These are phyloP conservation scores for Micromesistius poutassou DNA, from an alignment of 2,797 vertebrate species.

Conservation along the genomic window DNA sequence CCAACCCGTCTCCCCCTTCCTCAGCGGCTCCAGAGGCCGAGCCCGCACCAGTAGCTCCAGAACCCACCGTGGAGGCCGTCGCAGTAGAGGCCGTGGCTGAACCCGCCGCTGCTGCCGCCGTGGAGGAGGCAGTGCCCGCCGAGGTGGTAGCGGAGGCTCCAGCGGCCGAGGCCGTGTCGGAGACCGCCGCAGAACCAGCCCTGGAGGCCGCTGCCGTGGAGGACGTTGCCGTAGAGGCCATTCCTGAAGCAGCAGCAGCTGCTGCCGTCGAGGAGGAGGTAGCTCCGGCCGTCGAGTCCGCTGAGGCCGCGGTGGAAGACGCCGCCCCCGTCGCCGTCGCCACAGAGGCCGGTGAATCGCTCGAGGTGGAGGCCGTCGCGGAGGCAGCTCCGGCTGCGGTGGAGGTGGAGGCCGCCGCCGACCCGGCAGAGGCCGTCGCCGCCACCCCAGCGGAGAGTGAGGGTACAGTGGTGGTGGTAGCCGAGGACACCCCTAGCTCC, in stretches of 20 bases:
- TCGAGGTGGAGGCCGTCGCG: background rate
- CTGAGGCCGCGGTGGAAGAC: conserved; percentile 25
- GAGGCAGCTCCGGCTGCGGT: conserved; percentile 11
- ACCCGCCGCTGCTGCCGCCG: conserved; percentile 24
- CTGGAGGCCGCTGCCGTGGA: conserved; percentile 13
- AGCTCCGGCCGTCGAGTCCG: conserved; percentile 13
- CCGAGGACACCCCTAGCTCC: conserved; percentile 46
- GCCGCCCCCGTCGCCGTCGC: conserved; percentile 15
- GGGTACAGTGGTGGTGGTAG: conserved; percentile 47
- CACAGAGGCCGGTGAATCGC: background rate
- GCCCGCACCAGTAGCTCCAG: background rate
- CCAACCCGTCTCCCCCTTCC: background rate
- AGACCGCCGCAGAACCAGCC: conserved; percentile 15
- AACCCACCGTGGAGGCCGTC: background rate
- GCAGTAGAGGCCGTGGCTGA: conserved; percentile 32
- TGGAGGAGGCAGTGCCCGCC: conserved; percentile 21
- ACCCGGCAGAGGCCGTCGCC: conserved; percentile 34
- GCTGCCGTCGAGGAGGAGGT: background rate
- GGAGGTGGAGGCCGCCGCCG: conserved; percentile 17
- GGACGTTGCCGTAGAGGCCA: conserved; percentile 10
- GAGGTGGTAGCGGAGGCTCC: conserved; percentile 30
- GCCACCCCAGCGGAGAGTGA: conserved; percentile 48
- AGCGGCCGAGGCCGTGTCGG: conserved; percentile 28
- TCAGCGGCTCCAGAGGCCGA: conserved; percentile 8
- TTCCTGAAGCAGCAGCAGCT: background rate